Conservation (phyloP, 2,113 vertebrate genomes). For the Nothobranchius furzeri region DNA sequence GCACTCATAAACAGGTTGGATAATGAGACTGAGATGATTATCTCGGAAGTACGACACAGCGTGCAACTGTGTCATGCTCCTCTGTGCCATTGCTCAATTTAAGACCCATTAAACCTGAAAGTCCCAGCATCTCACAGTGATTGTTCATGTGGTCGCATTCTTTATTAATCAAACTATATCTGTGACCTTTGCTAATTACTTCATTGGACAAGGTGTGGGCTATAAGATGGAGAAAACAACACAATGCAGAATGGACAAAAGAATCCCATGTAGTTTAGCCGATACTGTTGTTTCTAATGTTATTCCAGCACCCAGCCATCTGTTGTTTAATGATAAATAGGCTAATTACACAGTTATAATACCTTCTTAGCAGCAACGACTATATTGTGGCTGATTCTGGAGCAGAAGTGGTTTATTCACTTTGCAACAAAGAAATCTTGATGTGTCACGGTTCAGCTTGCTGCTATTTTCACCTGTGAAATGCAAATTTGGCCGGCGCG, state of each 20-base stretch:
- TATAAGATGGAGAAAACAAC: not conserved
- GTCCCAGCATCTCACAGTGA: constrained; percentile 38
- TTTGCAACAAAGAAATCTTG: constrained; percentile 48
- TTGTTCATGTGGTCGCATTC: constrained; percentile 48
- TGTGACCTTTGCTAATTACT: constrained; percentile 49
- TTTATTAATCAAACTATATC: constrained; percentile 53
- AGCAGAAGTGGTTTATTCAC: constrained; percentile 41
- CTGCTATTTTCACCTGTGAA: constrained; percentile 54
- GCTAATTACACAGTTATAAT: constrained; percentile 52
- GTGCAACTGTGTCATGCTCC: constrained; percentile 33
- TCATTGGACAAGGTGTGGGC: constrained; percentile 22
- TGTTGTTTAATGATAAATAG: constrained; percentile 26
- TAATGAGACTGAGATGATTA: constrained; percentile 64
- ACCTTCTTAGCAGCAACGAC: constrained; percentile 22
- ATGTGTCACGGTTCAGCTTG: constrained; percentile 53
- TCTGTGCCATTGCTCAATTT: constrained; percentile 55
- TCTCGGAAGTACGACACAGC: constrained; percentile 51
- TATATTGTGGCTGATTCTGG: constrained; percentile 44
- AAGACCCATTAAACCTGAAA: constrained; percentile 60
- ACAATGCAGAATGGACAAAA: constrained; percentile 3
- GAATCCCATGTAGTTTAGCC: not conserved
- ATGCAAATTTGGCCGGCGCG: constrained; percentile 63
- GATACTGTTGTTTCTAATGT: not conserved
- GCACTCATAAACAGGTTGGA: constrained; percentile 56
- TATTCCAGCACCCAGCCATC: constrained; percentile 15